A percentile compares a stretch with the other conserved stretches of the same genome.
Evolutionary conservation across 2,797 vertebrate species (phyloP).

Genomic region (Sebastes minor): DNA sequence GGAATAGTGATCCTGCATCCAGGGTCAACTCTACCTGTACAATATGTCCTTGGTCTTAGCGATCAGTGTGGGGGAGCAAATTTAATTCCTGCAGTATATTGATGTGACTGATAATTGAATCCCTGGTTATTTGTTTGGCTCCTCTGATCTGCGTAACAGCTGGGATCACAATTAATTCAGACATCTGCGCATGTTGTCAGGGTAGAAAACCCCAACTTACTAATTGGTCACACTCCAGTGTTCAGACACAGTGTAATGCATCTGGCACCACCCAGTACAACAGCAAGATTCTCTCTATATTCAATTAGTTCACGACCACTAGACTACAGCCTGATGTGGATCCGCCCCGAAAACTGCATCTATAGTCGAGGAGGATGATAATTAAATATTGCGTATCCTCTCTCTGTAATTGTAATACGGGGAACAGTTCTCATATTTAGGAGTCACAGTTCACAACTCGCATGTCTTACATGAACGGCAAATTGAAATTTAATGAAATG

Average conservation of each 20-base stretch:
- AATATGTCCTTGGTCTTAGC: not conserved
- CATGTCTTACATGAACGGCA: not conserved
- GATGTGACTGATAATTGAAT: constrained; percentile 29
- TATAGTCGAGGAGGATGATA: not conserved
- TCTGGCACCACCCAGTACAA: constrained; percentile 27
- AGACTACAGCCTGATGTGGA: constrained; percentile 3
- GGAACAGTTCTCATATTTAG: not conserved
- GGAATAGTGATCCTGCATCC: not conserved
- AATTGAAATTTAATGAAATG: not conserved
- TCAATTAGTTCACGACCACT: constrained; percentile 21
- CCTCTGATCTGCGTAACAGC: constrained; percentile 32
- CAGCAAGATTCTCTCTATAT: constrained; percentile 13
- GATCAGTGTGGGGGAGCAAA: not conserved
- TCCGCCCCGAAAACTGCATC: not conserved
- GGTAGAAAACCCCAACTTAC: constrained; percentile 41
- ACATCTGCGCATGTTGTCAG: constrained; percentile 50
- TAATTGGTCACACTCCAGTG: constrained; percentile 71
- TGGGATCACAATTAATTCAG: constrained; percentile 53
- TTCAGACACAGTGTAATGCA: constrained; percentile 45
- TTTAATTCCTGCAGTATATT: not conserved
- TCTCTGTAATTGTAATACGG: not conserved
- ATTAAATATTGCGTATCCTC: constrained; percentile 6
- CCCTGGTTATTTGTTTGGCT: constrained; percentile 44
- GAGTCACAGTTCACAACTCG: not conserved
- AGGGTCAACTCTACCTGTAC: not conserved